A percentile compares a stretch with the other conserved stretches of the same genome.
These are phyloP conservation scores for Bhutanitis thaidina DNA, from an alignment of 2,888 invertebrate genomes.

Conservation along the genomic window DNA sequence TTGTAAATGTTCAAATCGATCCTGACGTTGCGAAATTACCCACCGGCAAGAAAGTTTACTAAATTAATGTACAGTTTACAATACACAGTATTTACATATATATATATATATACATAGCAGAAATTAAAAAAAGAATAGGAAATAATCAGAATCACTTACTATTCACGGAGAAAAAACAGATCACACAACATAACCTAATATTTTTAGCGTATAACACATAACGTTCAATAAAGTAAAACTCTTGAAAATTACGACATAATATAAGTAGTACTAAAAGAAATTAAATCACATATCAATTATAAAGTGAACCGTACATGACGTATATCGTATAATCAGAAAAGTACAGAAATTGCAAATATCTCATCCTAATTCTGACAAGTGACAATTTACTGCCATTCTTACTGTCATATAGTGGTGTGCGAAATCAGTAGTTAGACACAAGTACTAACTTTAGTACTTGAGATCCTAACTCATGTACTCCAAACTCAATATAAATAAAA, in stretches of 20 bases:
- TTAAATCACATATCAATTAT: no score
- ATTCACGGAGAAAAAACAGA: constrained; percentile 50
- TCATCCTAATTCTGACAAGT: no score
- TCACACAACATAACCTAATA: constrained; percentile 64
- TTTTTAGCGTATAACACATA: constrained; percentile 37
- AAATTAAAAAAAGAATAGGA: constrained; percentile 19
- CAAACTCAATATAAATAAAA: no score
- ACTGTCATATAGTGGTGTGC: no score
- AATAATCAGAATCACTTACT: constrained; percentile 43
- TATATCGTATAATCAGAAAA: no score
- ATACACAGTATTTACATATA: no score
- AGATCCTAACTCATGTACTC: no score
- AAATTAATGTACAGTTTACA: not conserved
- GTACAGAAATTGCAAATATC: no score
- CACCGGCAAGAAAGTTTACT: constrained; percentile 2
- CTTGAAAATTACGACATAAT: not conserved
- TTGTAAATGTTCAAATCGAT: not conserved
- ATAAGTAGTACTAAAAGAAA: no score
- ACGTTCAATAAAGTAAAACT: not conserved
- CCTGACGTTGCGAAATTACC: constrained; percentile 7
- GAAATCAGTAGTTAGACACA: no score
- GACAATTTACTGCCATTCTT: no score
- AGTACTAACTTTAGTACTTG: no score
- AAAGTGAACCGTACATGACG: not conserved
- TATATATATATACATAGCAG: constrained; percentile 14